phyloP scores from a whole-genome alignment of 2,888 invertebrate species.

The Elaeidobius kamerunicus region DNA sequence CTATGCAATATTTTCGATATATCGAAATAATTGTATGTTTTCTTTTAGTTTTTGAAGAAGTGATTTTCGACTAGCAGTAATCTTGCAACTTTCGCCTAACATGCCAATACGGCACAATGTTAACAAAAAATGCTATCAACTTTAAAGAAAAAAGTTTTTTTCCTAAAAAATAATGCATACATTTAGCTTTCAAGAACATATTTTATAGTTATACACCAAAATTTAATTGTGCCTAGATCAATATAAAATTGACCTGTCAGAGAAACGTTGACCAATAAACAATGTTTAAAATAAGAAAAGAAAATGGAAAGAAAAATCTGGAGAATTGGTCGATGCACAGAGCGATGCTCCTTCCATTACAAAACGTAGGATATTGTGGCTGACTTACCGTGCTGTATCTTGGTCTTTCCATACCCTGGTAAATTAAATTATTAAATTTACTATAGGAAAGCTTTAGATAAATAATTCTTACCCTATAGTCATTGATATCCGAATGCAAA shows the following conservation, averaged over 20 bases:
- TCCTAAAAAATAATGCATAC: too few relatives aligned
- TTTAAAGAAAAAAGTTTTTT: too few relatives aligned
- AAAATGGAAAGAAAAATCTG: conserved; percentile 85
- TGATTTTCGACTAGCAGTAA: too few relatives aligned
- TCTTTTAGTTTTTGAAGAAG: too few relatives aligned
- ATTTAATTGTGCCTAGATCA: conserved; percentile 20
- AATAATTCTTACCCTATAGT: conserved; percentile 61
- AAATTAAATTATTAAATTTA: background rate
- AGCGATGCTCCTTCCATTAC: conserved; percentile 74
- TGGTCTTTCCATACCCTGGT: conserved; percentile 56
- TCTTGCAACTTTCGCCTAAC: too few relatives aligned
- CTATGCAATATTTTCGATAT: too few relatives aligned
- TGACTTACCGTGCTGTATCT: conserved; percentile 57
- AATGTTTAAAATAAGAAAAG: conserved; percentile 85
- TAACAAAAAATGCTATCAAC: too few relatives aligned
- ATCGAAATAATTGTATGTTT: too few relatives aligned
- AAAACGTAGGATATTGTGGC: conserved; percentile 82
- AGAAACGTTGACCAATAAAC: conserved; percentile 88
- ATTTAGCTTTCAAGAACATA: too few relatives aligned
- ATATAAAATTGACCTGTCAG: conserved; percentile 31
- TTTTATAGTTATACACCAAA: too few relatives aligned
- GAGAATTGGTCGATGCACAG: conserved; percentile 85
- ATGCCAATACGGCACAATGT: too few relatives aligned
- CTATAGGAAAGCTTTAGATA: too few relatives aligned
- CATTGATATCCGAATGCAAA: conserved; percentile 67